Base-by-base conservation (phyloP, 2,113 vertebrate species). In the Smithornis capensis region DNA sequence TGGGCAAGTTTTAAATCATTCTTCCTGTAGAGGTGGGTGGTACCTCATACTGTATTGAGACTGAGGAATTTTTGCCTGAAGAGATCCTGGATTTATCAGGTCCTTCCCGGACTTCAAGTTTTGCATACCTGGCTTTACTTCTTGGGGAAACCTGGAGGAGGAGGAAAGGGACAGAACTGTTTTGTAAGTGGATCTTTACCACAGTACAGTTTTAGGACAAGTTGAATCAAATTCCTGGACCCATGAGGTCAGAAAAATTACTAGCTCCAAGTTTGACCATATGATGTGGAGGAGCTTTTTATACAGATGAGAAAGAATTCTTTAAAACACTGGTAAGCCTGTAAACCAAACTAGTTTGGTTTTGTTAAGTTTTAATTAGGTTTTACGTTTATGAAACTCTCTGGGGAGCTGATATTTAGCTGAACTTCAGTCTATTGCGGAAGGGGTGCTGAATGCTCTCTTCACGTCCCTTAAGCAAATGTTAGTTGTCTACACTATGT, bases 401-500 rank as follows among this genome's bases (percentile, higher is more conserved):
- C 68, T 67, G 83, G 63, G 80, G 50, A 45, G 19, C 18, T 93
- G 87, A 40, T 91, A 78, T 63, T 95, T 79, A 93, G 60, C 81
- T 77, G 75, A 87, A 70, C 76, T 71, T 25, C 33, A 56, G 35
- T 59, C 64, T 75, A 2, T n/a, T 86, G 40, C 13, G 28, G 47
- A 89, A 69, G 25, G 35, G 60, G 71, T 89, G 57, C 15, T 44
- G 40, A 83, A 31, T 18, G 14, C 19, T 92, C 24, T 80, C 49
- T 56, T 81, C 27, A 83, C 73, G 74, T 89, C 80, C 52, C 42
- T 90, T 67, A 81, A 75, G 68, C 84, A 92, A 94, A 88, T 87
- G n/a, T 69, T 94, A 95, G 91, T 94, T 94, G 82, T 85, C 79
- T 86, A 19, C 17, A 40, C 65, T 91, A 25, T 47, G 37, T 88